These are phyloP conservation scores for Hafferia zeledoni DNA, from an alignment of 2,797 vertebrate genomes.

Conservation along the genomic window DNA sequence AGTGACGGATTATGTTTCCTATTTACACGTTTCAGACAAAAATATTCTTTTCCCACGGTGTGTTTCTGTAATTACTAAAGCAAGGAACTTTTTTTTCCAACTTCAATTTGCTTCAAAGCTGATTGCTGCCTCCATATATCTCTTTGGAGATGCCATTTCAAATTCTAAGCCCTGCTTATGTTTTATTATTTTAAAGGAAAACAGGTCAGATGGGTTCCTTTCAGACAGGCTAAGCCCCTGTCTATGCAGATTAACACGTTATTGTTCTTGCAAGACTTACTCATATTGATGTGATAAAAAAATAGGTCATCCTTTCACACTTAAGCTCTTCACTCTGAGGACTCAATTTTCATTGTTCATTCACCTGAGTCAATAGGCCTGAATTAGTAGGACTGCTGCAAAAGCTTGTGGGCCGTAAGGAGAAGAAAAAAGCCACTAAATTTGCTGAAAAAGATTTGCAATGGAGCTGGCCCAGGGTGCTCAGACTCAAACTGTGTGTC, in stretches of 20 bases:
- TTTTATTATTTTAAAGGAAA: not conserved
- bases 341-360: not conserved
- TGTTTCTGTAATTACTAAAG: not conserved
- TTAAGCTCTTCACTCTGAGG: not conserved
- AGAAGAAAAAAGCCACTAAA: not conserved
- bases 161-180: not conserved
- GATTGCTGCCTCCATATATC: not conserved
- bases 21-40: not conserved
- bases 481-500: not conserved
- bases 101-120: not conserved
- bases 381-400: not conserved
- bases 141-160: not conserved
- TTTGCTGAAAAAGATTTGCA: not conserved
- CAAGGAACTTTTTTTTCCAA: not conserved
- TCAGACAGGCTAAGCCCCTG: not conserved
- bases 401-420: not conserved
- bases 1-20: not conserved
- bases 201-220: not conserved
- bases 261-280: not conserved
- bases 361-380: not conserved
- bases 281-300: not conserved
- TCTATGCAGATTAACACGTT: not conserved
- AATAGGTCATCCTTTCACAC: not conserved
- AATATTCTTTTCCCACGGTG: not conserved
- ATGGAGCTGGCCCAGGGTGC: not conserved